phyloP scores from a whole-genome alignment of 2,113 vertebrate species.

The Microcebus griseorufus region DNA sequence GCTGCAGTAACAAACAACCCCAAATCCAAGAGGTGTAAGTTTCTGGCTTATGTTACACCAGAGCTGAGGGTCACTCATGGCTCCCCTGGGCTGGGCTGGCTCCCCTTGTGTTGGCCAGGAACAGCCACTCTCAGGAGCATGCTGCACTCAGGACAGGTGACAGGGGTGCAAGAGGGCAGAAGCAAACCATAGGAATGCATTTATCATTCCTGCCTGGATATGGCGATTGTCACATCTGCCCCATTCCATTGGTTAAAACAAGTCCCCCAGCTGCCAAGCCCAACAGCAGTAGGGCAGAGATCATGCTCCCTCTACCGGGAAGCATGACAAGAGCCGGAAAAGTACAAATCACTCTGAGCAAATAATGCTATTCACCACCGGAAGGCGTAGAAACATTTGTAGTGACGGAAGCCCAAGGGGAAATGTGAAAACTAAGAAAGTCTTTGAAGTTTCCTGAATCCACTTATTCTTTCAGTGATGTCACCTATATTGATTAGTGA shows the following conservation, averaged over 20 bases:
- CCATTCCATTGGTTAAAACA: not conserved
- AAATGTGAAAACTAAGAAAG: not conserved
- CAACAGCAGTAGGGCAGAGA: not conserved
- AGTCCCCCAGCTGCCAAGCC: not conserved
- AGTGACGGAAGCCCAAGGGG: not conserved
- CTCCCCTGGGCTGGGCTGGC: not conserved
- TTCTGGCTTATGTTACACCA: not conserved
- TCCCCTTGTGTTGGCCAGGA: not conserved
- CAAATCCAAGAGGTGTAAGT: not conserved
- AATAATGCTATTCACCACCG: not conserved
- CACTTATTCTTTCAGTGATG: not conserved
- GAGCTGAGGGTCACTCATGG: not conserved
- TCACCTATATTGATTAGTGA: not conserved
- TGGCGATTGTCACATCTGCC: not conserved
- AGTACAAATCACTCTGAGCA: not conserved
- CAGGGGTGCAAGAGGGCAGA: not conserved
- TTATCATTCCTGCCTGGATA: not conserved
- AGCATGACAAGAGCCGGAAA: not conserved
- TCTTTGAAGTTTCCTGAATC: not conserved
- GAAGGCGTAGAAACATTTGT: not conserved
- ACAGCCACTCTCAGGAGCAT: not conserved
- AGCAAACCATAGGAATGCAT: too few species aligned
- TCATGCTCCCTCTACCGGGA: not conserved
- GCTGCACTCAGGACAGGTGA: fast-evolving
- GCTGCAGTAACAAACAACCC: not conserved